phyloP scores from a whole-genome alignment of 2,888 invertebrate genomes.

The Entomobrya multifasciata region DNA sequence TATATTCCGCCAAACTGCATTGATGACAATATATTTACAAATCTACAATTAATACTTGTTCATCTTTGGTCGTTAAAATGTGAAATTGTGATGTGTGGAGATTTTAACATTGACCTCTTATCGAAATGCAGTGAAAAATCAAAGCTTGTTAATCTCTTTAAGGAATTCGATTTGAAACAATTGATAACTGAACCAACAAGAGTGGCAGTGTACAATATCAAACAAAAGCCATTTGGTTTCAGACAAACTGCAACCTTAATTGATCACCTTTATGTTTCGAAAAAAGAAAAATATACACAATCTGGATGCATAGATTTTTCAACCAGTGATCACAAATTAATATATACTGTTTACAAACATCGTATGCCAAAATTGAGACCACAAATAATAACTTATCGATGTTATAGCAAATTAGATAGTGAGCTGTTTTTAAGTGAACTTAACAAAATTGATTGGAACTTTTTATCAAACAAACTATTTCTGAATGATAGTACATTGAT shows the following conservation, averaged over 20 bases:
- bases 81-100: neutral
- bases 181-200: neutral
- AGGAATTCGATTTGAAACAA: neutral
- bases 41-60: neutral
- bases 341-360: neutral
- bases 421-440: neutral
- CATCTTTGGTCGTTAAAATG: neutral
- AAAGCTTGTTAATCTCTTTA: neutral
- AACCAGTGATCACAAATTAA: neutral
- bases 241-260: neutral
- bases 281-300: neutral
- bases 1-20: constrained; percentile 10
- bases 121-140: neutral
- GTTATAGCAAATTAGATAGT: neutral
- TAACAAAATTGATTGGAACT: neutral
- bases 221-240: no score
- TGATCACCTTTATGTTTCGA: constrained; percentile 14
- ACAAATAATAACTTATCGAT: neutral
- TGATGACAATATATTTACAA: neutral
- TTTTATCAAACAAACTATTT: neutral
- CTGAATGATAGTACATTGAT: neutral
- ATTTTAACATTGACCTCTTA: constrained; percentile 10
- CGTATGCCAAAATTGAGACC: neutral
- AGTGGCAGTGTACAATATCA: no score
- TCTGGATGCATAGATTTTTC: neutral